Base-by-base conservation (phyloP, 2,888 invertebrate species). In the Melikaiella ostensackeni region DNA sequence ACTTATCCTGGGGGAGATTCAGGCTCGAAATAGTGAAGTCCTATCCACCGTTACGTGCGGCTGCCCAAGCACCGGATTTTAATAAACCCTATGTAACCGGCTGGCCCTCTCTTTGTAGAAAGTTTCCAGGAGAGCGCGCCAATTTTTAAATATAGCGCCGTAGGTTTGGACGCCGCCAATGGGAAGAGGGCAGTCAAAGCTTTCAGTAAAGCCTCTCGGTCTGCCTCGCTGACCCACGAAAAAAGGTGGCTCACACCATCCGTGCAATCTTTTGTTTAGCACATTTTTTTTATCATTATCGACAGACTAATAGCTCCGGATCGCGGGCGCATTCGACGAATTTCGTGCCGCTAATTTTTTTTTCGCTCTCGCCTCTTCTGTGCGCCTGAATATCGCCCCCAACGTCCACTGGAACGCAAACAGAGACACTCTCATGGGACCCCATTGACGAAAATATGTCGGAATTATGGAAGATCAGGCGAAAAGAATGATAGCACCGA, bases 231-330 rank as follows among this genome's bases (percentile, higher is more conserved):
- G 78, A 90, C 89, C 90, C 90, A 90, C 90, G 90, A 90, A 90
- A 90, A 90, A 89, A 90, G 87, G 80, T 76, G 78, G 84, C 85
- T 82, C 89, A 88, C 87, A 85, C 91, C 91, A 90, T 90, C 91
- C 91, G 91, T 91, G 91, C 90, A 90, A 91, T 91, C 91, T 91
- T 90, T 91, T 91, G 91, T 90, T 91, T 91, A 91, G 90, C 89
- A 90, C 85, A 89, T 91, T 91, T 90, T n/a, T 90, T 91, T 89
- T 88, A 91, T 91, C 90, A 91, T 91, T 89, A 89, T 88, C 87
- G 75, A 89, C 87, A 88, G 88, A 86, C 88, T 87, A 88, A 87
- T 88, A 88, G 88, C 87, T 86, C 79, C 79, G 80, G 74, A 84
- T 85, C 85, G 83, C 83, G 86, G 86, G 87, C 89, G 90, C 91